Evolutionary conservation across 1,140 invertebrate species (phyloP), one percentile per base, ranked within the genome.

Genomic region (Lasaia peninsularis): DNA sequence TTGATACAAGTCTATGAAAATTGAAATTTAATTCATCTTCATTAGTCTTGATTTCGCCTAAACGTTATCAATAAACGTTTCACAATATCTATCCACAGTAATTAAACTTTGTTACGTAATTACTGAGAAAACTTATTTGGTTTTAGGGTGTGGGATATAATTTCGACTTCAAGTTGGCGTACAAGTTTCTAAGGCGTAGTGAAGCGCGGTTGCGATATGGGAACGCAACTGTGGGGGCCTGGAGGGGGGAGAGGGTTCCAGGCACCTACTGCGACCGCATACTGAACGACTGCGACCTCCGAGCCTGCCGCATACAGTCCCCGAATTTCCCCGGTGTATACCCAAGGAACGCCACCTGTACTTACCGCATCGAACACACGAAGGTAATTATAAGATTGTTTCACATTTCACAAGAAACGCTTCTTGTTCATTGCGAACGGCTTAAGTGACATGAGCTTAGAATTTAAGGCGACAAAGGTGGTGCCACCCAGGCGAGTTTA

Each of bases 251-350:
- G 58, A 80, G 93, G 21, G 91, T 94, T 9, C 91, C 92, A 11
- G 93, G 93, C 44, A 94, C 93, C 56, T 95, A 95, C 78, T 96
- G 95, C 83, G 94, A 96, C 82, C 91, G 94, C 67, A 91, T 95
- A 62, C 91, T 96, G 59, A 93, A 92, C 62, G 92, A 93, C 69
- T 95, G 93, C 69, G 91, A 93, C 63, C 89, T 91, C 21, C 85
- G 90, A 62, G 90, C 91, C 48, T 95, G 94, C 79, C 91, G 94
- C 24, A 92, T 96, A 32, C 95, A 96, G 86, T 95, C 94, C 12
- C 95, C 95, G 2, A 96, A 96, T 89, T 96, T 95, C 86, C 95
- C 95, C 9, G 95, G 95, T 14, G 93, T 96, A 52, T 96, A 96
- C 86, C 95, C 95, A 2, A 90, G 95, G 60, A 96, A 96, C 82